phyloP scores from a whole-genome alignment of 1,140 invertebrate genomes.

The Agrypnia vestita region DNA sequence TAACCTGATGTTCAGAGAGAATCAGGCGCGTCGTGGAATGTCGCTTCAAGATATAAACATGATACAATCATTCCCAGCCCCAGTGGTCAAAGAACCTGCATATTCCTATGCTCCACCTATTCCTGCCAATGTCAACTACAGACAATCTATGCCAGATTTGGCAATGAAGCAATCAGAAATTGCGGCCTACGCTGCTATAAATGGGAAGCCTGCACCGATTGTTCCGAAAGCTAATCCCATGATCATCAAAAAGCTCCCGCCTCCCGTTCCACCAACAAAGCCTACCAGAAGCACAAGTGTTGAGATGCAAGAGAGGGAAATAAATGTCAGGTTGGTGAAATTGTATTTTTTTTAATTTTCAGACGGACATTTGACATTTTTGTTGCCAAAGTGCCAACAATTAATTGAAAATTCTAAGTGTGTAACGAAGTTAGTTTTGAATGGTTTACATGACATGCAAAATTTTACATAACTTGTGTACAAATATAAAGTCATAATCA shows the following conservation, averaged over 20 bases:
- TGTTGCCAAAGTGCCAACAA: neutral
- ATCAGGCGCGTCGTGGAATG: conserved; percentile 72
- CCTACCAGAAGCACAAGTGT: conserved; percentile 65
- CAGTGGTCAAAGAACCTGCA: conserved; percentile 63
- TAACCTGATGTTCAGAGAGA: conserved; percentile 78
- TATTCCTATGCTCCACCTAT: conserved; percentile 62
- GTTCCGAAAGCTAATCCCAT: conserved; percentile 65
- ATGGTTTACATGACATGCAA: too few relatives aligned
- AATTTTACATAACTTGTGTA: too few relatives aligned
- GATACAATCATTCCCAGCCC: conserved; percentile 63
- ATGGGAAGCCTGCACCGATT: conserved; percentile 46
- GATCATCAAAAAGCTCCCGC: conserved; percentile 64
- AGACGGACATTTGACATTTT: neutral
- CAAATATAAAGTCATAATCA: neutral
- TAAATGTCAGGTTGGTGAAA: conserved; percentile 67
- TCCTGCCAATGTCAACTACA: conserved; percentile 70
- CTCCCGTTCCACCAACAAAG: conserved; percentile 72
- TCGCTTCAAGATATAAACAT: conserved; percentile 77
- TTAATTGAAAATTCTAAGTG: too few relatives aligned
- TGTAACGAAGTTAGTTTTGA: too few relatives aligned
- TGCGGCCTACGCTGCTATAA: conserved; percentile 52
- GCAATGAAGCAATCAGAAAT: conserved; percentile 70
- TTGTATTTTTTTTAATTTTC: neutral
- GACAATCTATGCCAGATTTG: conserved; percentile 82
- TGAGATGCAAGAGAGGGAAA: conserved; percentile 69